A percentile compares a stretch with the other conserved stretches of the same genome.
phyloP scores from a whole-genome alignment of 2,888 invertebrate species.

The Hydraecia micacea region DNA sequence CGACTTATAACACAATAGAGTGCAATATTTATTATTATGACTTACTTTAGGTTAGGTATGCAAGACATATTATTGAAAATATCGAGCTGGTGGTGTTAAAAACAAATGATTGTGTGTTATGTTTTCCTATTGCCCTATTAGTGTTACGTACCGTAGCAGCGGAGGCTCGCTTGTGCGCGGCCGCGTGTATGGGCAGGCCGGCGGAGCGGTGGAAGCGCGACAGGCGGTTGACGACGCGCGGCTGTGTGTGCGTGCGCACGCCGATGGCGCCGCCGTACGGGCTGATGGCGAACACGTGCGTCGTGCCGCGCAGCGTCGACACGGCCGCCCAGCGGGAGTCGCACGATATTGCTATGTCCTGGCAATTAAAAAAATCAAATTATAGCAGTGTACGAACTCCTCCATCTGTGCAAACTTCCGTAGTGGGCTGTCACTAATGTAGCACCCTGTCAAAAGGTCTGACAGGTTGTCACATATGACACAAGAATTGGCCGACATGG shows the following conservation, averaged over 20 bases:
- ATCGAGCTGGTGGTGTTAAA: background rate
- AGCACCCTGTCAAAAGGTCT: background rate
- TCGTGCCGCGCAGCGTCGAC: conserved; percentile 98
- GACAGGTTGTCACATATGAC: background rate
- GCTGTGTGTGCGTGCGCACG: conserved; percentile 98
- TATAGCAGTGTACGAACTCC: background rate
- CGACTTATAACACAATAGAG: background rate
- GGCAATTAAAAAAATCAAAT: conserved; percentile 45
- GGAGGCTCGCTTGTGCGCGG: conserved; percentile 66
- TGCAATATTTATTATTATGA: background rate
- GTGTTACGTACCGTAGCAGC: conserved; percentile 67
- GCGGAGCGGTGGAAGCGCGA: conserved; percentile 99
- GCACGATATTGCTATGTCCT: conserved; percentile 97
- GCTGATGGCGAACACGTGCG: conserved; percentile 99
- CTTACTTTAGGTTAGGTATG: background rate
- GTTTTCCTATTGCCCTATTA: background rate
- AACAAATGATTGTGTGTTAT: too few relatives aligned
- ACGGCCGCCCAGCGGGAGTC: conserved; percentile 99
- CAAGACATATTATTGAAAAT: background rate
- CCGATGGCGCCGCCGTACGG: conserved; percentile 98
- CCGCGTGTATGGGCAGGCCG: conserved; percentile 92
- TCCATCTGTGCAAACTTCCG: background rate
- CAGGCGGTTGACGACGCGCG: conserved; percentile 97
- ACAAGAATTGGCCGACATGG: background rate
- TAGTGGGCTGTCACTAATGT: too few relatives aligned